Evolutionary conservation across 2,888 invertebrate species (phyloP).

Genomic region (Tenthredo scrophulariae): DNA sequence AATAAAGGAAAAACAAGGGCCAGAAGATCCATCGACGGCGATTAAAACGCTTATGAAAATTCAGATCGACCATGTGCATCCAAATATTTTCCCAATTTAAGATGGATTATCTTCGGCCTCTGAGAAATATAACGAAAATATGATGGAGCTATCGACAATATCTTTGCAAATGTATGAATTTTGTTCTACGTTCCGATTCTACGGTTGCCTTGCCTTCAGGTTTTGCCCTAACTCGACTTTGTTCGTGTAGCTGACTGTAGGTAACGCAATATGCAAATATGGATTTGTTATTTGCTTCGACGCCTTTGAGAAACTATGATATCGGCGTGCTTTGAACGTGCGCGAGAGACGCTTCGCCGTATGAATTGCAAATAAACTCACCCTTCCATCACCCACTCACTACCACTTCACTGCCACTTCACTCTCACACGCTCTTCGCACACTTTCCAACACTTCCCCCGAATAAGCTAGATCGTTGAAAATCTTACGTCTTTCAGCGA

Average conservation of each 20-base stretch:
- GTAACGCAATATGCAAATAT: constrained; percentile 48
- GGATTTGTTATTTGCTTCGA: constrained; percentile 59
- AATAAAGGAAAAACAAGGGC: neutral
- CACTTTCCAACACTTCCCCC: constrained; percentile 56
- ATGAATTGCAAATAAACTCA: constrained; percentile 70
- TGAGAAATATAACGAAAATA: neutral
- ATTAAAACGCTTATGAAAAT: neutral
- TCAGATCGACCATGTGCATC: neutral
- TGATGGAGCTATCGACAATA: neutral
- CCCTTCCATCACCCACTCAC: constrained; percentile 56
- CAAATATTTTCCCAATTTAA: neutral
- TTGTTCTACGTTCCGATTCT: neutral
- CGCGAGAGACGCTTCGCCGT: constrained; percentile 59
- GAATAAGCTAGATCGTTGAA: constrained; percentile 54
- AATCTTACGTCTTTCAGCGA: constrained; percentile 61
- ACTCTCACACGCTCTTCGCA: constrained; percentile 35
- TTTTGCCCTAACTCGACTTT: constrained; percentile 30
- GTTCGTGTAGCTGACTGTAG: constrained; percentile 19
- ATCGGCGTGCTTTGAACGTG: constrained; percentile 67
- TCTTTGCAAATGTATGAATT: neutral
- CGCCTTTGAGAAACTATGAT: constrained; percentile 68
- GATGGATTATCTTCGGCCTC: neutral
- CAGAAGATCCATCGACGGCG: neutral
- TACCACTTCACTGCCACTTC: constrained; percentile 51
- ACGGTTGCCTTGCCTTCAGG: neutral